Evolutionary conservation across 92 coral and sea anemone genomes (phyloP), one percentile per base, ranked within the genome.

Genomic region (Porites rus): DNA sequence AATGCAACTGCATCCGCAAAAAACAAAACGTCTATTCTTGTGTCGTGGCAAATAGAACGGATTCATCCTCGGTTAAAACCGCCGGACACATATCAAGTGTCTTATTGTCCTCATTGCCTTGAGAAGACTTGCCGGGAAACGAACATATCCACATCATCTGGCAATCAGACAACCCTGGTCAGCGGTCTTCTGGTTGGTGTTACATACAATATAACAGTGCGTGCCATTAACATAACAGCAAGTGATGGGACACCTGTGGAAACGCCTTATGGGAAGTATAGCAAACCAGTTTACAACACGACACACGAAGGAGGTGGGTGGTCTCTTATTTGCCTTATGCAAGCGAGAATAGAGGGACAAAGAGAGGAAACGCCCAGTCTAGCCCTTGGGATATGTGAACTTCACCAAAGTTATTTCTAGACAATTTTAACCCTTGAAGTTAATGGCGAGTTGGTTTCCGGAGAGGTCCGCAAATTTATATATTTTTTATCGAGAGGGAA

Each of bases 221-320:
- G 65, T 14, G 88, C 92, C 19, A 76, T 74, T 31, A 69, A 88
- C 53, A 31, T 81, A 59, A 58, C 69, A 18, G 86, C 86, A 14
- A 43, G 1, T 19, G 86, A 81, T 81, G 78, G 62, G 9, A 81
- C 86, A 10, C 25, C 0, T 19, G 60, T 83, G 13, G 7, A 0
- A 24, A 10, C 70, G 2, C 46, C 66, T 0, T 65, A 86, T 4
- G 95, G 95, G 43, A 82, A 78, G 28, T 82, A 25, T 12, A 92
- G 95, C 72, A 10, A 76, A 1, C 91, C 93, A 8, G 77, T 82
- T 5, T 22, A 54, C 18, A 65, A 13, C 0, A 82, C 74, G n/a
- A 92, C 95, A 10, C 38, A 50, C 6, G 93, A 92, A 77, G 92
- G 91, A 66, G 93, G 95, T 92, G 50, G 10, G 84, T 51, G 59